phyloP scores from a whole-genome alignment of 2,888 invertebrate genomes.

The Pheosia gnoma region DNA sequence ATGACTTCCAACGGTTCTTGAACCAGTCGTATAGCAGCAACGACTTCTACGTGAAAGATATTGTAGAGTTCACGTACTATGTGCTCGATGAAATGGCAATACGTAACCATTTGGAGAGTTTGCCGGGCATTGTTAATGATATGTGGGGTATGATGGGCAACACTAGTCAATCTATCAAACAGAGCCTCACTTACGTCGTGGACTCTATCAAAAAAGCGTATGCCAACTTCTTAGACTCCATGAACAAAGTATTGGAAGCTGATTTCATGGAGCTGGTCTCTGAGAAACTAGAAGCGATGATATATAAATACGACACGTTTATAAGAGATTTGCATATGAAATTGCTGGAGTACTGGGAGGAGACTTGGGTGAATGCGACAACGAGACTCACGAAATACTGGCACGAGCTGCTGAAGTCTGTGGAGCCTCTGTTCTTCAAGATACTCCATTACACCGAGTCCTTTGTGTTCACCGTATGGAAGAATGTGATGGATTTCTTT shows the following conservation, averaged over 20 bases:
- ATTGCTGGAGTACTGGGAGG: slow-evolving; percentile 86
- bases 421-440: slow-evolving; percentile 91
- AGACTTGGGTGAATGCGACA: slow-evolving; percentile 88
- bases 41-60: slow-evolving; percentile 92
- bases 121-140: slow-evolving; percentile 92
- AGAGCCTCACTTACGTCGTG: slow-evolving; percentile 89
- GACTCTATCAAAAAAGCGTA: slow-evolving; percentile 89
- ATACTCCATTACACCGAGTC: slow-evolving; percentile 90
- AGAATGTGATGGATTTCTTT: slow-evolving; percentile 90
- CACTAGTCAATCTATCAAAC: slow-evolving; percentile 90
- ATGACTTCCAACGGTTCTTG: slow-evolving; percentile 87
- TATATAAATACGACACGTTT: slow-evolving; percentile 91
- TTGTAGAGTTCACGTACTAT: slow-evolving; percentile 87
- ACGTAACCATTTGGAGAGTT: slow-evolving; percentile 89
- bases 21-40: slow-evolving; percentile 91
- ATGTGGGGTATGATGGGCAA: slow-evolving; percentile 94
- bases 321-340: slow-evolving; percentile 90
- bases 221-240: slow-evolving; percentile 87
- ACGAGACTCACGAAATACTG: slow-evolving; percentile 87
- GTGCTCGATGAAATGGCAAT: slow-evolving; percentile 91
- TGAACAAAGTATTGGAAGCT: slow-evolving; percentile 88
- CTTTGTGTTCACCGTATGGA: slow-evolving; percentile 88
- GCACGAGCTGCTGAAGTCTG: slow-evolving; percentile 87
- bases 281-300: slow-evolving; percentile 86
- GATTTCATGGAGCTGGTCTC: slow-evolving; percentile 90